phyloP scores from a whole-genome alignment of 2,113 vertebrate species.

The Bolborhynchus lineola region DNA sequence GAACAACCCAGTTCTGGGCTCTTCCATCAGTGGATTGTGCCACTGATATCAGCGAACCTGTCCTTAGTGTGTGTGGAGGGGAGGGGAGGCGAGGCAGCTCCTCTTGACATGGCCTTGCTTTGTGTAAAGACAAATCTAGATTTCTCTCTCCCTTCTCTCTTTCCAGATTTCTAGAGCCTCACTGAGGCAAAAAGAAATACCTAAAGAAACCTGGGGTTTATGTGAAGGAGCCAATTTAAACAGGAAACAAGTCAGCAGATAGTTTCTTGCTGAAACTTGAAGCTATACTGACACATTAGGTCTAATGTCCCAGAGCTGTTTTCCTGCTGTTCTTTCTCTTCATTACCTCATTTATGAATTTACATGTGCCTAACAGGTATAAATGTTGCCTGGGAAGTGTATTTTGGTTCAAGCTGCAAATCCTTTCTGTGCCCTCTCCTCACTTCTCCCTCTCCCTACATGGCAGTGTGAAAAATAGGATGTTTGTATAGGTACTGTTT shows the following conservation, averaged over 20 bases:
- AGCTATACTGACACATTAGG: neutral
- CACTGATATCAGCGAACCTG: neutral
- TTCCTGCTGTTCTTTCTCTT: neutral
- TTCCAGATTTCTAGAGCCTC: neutral
- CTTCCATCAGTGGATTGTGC: neutral
- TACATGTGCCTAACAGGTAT: neutral
- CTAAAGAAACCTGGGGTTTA: neutral
- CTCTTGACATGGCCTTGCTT: neutral
- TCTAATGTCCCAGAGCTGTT: neutral
- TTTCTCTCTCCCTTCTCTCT: neutral
- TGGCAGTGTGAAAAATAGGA: neutral
- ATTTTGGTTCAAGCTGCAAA: neutral
- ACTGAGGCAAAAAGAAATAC: neutral
- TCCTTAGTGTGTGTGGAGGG: neutral
- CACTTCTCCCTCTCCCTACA: neutral
- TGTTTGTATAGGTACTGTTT: constrained; percentile 4
- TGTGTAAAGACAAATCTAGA: neutral
- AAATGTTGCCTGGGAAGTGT: neutral
- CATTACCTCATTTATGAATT: neutral
- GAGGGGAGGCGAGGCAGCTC: neutral
- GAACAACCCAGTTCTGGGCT: neutral
- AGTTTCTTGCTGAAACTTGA: constrained; percentile 25
- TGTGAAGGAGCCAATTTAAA: neutral
- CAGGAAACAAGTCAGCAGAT: neutral
- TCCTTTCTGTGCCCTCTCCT: neutral